Base-by-base conservation (phyloP, 1,140 invertebrate species). In the Zophobas atratus region DNA sequence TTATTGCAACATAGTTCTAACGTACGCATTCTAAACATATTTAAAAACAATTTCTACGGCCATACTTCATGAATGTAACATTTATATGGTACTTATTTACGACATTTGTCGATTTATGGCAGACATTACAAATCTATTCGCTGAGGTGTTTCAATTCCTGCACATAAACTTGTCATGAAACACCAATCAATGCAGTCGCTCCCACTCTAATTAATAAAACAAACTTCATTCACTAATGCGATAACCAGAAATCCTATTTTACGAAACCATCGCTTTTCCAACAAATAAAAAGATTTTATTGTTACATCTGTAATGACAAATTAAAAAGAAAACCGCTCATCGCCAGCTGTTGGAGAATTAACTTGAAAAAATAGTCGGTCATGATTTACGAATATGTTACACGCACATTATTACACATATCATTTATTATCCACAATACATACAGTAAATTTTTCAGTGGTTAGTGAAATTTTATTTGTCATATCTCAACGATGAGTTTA, bases 11-110 rank as follows among this genome's bases (percentile, higher is more conserved):
- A 67, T 67, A 43, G 36, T 67, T 33, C 38, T 67, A 67, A 67
- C 60, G 39, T 67, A 41, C 60, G 20, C 60, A 67, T 67, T 67
- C 60, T 67, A 43, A 67, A 43, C 60, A 67, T 67, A 67, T 67
- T 67, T 67, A 67, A 67, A 46, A 67, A 67, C 60, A 67, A 67
- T 67, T 67, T 67, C 39, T 36, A 48, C 38, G 32, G 39, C 60
- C 60, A 67, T 67, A 67, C 38, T n/a, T 67, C 60, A 67, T 39
- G 8, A 67, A 67, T 43, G 60, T 36, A 41, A 67, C 60, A 20
- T 67, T 67, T 67, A 67, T 67, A 8, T n/a, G n/a, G 39, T 41
- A 67, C 60, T 67, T 67, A 43, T 67, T 67, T 43, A 67, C 43
- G 60, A 67, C 43, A 67, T 67, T n/a, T 38, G n/a, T 33, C 60